These are phyloP conservation scores for Agrilus biguttatus DNA, from an alignment of 2,888 invertebrate genomes.

Conservation along the genomic window DNA sequence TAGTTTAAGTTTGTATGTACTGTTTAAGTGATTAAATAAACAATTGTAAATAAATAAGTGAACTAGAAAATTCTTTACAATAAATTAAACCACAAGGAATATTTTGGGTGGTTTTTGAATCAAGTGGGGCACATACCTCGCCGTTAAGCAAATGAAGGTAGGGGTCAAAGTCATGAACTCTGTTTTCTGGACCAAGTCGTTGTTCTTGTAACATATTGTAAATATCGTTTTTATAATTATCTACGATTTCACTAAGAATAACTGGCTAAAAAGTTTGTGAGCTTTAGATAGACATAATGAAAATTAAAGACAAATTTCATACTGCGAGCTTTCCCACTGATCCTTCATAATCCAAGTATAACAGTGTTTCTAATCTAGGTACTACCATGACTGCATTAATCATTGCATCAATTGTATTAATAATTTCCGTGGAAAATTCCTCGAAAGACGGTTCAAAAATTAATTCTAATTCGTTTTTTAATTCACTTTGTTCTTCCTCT, in stretches of 20 bases:
- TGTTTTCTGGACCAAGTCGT: conserved; percentile 55
- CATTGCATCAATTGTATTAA: conserved; percentile 59
- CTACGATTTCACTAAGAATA: conserved; percentile 55
- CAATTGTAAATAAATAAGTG: too few relatives aligned
- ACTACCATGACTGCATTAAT: conserved; percentile 54
- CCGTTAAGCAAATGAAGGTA: conserved; percentile 65
- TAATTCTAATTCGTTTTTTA: too few relatives aligned
- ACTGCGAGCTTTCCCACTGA: too few relatives aligned
- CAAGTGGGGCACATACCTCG: conserved; percentile 26
- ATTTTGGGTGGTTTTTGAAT: too few relatives aligned
- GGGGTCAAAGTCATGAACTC: conserved; percentile 66
- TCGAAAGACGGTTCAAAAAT: conserved; percentile 60
- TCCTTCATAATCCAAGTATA: conserved; percentile 50
- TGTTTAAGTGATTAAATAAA: too few relatives aligned
- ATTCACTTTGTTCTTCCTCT: too few relatives aligned
- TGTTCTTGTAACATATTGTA: conserved; percentile 52
- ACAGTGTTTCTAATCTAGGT: conserved; percentile 65
- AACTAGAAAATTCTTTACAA: too few relatives aligned
- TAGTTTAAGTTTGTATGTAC: too few relatives aligned
- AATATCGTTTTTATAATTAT: conserved; percentile 45
- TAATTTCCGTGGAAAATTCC: conserved; percentile 54
- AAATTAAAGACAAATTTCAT: too few relatives aligned
- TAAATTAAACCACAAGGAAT: too few relatives aligned
- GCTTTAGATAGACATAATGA: too few relatives aligned
- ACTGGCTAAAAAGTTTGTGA: conserved; percentile 44